Percentiles rank a stretch among this genome's conserved stretches.
These are phyloP conservation scores for Tetraodon nigroviridis DNA, from an alignment of 2,113 vertebrate genomes.

Conservation along the genomic window DNA sequence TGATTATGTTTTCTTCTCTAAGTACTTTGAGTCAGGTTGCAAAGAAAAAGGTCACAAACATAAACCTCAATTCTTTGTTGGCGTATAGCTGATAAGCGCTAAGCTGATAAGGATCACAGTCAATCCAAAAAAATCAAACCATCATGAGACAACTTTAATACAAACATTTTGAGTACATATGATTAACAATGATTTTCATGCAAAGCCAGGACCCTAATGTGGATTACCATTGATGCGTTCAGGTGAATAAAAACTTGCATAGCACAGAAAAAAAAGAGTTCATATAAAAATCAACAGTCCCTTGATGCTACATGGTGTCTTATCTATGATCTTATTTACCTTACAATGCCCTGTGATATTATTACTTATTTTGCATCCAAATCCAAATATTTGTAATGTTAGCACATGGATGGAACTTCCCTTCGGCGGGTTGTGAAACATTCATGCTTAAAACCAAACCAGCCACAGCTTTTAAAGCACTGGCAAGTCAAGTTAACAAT, in stretches of 20 bases:
- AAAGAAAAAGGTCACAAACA: slow-evolving; percentile 43
- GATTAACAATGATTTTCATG: slow-evolving; percentile 13
- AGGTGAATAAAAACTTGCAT: slow-evolving; percentile 35
- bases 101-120: slow-evolving; percentile 32
- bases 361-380: slow-evolving; percentile 35
- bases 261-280: slow-evolving; percentile 20
- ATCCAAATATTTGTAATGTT: slow-evolving; percentile 35
- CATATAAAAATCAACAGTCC: slow-evolving; percentile 31
- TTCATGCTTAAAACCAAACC: slow-evolving; percentile 9
- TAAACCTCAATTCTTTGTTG: slow-evolving; percentile 51
- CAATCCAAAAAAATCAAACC: slow-evolving; percentile 41
- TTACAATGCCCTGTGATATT: slow-evolving; percentile 41
- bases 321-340: slow-evolving; percentile 27
- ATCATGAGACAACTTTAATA: slow-evolving; percentile 43
- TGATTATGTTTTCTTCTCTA: slow-evolving; percentile 26
- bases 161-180: slow-evolving; percentile 24
- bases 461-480: background rate
- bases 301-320: slow-evolving; percentile 4
- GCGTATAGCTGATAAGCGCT: slow-evolving; percentile 39
- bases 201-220: slow-evolving; percentile 20
- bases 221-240: slow-evolving; percentile 10
- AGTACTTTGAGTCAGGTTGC: slow-evolving; percentile 1
- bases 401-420: slow-evolving; percentile 25
- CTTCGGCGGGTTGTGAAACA: slow-evolving; percentile 10
- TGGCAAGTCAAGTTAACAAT: background rate